Conservation (phyloP, 2,113 vertebrate genomes). For the Hippocampus abdominalis region DNA sequence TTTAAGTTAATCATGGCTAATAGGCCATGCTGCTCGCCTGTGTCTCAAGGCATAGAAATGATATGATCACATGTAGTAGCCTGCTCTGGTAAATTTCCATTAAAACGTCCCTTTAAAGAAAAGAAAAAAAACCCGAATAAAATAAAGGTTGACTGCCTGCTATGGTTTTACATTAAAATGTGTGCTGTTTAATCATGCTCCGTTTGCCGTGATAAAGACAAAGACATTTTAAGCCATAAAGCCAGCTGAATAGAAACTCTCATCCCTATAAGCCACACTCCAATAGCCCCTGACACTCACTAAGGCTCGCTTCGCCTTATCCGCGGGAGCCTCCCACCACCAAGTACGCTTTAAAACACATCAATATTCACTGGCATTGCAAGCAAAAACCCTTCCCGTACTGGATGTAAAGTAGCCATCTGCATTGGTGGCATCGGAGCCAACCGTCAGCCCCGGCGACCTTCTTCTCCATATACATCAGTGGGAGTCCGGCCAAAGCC, state of each 20-base stretch:
- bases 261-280: constrained; percentile 54
- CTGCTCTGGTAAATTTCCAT: constrained; percentile 3
- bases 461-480: constrained; percentile 53
- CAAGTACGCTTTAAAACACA: constrained; percentile 65
- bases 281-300: constrained; percentile 49
- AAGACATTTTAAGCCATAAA: constrained; percentile 55
- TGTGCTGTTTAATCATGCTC: constrained; percentile 25
- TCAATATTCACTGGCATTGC: constrained; percentile 71
- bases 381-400: constrained; percentile 56
- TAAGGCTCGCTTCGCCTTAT: constrained; percentile 43
- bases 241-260: constrained; percentile 44
- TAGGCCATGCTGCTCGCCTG: neutral
- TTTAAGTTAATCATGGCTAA: neutral
- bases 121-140: neutral
- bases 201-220: constrained; percentile 37
- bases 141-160: constrained; percentile 2
- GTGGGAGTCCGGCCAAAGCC: constrained; percentile 47
- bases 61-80: neutral
- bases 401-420: constrained; percentile 64
- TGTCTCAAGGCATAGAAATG: neutral
- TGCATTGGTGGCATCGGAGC: constrained; percentile 71
- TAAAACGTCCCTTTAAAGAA: neutral
- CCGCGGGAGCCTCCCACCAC: constrained; percentile 57
- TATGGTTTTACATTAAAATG: constrained; percentile 18
- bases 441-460: constrained; percentile 52